Evolutionary conservation across 2,113 vertebrate genomes (phyloP), one percentile per base, ranked within the genome.

Genomic region (Ptilonorhynchus violaceus): DNA sequence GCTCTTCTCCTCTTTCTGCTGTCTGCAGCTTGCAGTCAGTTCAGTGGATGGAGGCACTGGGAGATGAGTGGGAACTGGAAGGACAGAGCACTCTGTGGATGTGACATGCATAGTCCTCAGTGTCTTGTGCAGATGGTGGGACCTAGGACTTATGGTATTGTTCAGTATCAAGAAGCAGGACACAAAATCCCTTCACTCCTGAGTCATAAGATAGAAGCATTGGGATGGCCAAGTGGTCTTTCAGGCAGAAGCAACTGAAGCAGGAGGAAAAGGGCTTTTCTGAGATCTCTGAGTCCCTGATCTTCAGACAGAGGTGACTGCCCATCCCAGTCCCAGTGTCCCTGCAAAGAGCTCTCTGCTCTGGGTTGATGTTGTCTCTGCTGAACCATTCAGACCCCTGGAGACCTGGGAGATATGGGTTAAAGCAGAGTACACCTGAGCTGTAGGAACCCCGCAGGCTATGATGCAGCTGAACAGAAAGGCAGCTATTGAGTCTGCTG

Each of bases 141-240:
- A 28, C 4, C 35, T 55, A 6, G 16, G 64, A 53, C 6, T 35
- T 55, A 33, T 0, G 1, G 12, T 35, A 30, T 23, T 2, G 1
- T 8, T 42, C 33, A 53, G 4, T n/a, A 12, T 56, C 44, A 55
- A 70, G 66, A 75, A 63, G 7, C 24, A 85, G 30, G 62, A 33
- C 53, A 49, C 35, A 78, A 81, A 90, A 79, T 44, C 18, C 24
- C n/a, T 80, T 92, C 35, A 17, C 5, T 86, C 31, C 55, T 42
- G 8, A 30, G 24, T 46, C 3, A 0, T 30, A 44, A 47, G 30
- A 25, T 41, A 41, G 37, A 75, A 58, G 5, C 0, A 2, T 1
- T 70, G 58, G 28, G 41, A 30, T 69, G 49, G 41, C 11, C 41
- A 41, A 35, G 16, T 28, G 10, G 7, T 64, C 3, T 79, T 33